Evolutionary conservation across 2,888 invertebrate genomes (phyloP).

Genomic region (Philopedon plagiatum): DNA sequence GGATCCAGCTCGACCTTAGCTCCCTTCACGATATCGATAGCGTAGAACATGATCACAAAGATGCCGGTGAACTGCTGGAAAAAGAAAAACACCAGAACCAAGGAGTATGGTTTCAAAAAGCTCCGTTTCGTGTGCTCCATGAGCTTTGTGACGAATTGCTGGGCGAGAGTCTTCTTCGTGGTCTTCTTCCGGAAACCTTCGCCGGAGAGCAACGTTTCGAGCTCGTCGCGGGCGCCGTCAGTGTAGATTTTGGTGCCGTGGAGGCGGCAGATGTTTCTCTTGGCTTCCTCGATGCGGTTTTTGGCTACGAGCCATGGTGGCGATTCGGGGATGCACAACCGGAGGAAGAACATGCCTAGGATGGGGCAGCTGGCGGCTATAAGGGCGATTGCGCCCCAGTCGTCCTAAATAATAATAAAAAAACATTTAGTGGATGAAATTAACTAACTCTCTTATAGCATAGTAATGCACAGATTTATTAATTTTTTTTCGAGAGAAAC

Average conservation of each 20-base stretch:
- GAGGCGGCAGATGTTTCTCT: slow-evolving; percentile 66
- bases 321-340: slow-evolving; percentile 71
- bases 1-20: slow-evolving; percentile 70
- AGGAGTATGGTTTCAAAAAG: slow-evolving; percentile 69
- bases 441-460: no score
- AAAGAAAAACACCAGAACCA: slow-evolving; percentile 71
- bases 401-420: slow-evolving; percentile 63
- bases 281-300: slow-evolving; percentile 69
- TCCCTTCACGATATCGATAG: slow-evolving; percentile 70
- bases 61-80: slow-evolving; percentile 75
- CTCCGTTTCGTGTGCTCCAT: slow-evolving; percentile 64
- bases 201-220: slow-evolving; percentile 59
- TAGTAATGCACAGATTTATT: no score
- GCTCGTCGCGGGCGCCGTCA: slow-evolving; percentile 58
- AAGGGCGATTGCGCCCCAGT: slow-evolving; percentile 69
- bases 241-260: slow-evolving; percentile 63
- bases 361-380: slow-evolving; percentile 68
- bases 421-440: no score
- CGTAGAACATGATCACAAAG: slow-evolving; percentile 73
- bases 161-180: slow-evolving; percentile 48
- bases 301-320: slow-evolving; percentile 71
- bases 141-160: slow-evolving; percentile 58
- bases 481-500: no score
- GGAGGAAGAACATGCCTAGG: slow-evolving; percentile 65
- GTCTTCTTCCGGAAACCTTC: slow-evolving; percentile 50